These are phyloP conservation scores for Semaprochilodus insignis DNA, from an alignment of 2,797 vertebrate species.

Conservation along the genomic window DNA sequence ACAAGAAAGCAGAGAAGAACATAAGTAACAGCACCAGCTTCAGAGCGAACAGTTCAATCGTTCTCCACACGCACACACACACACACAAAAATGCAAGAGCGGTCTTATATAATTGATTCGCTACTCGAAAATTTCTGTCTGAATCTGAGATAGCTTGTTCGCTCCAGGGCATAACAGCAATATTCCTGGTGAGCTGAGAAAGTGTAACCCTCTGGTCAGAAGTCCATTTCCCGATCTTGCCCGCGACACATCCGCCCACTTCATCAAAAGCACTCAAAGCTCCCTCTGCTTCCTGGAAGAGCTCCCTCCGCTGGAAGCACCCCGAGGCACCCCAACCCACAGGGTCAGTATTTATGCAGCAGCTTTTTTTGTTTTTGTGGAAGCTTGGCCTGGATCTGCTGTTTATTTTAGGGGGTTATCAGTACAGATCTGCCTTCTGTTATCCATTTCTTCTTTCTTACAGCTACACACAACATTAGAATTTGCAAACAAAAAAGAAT, in stretches of 20 bases:
- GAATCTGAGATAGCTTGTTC: conserved; percentile 12
- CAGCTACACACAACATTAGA: neutral
- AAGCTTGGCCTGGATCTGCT: neutral
- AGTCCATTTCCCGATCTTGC: conserved; percentile 55
- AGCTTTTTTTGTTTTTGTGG: conserved; percentile 21
- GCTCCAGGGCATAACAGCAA: conserved; percentile 37
- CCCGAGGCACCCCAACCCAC: conserved; percentile 30
- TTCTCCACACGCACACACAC: neutral
- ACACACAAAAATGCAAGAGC: neutral
- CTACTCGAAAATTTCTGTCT: conserved; percentile 6
- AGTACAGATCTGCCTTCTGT: neutral
- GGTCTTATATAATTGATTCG: conserved; percentile 33
- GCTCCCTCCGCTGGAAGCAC: conserved; percentile 30
- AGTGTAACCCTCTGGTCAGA: conserved; percentile 50
- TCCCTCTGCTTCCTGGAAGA: conserved; percentile 27
- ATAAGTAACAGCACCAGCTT: neutral
- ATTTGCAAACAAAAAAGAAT: conserved; percentile 10
- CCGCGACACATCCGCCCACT: conserved; percentile 50
- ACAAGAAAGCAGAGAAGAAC: neutral
- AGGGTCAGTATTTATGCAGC: conserved; percentile 25
- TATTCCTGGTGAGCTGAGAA: conserved; percentile 24
- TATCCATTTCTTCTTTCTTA: conserved; percentile 14
- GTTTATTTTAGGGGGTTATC: conserved; percentile 33
- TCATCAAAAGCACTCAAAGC: conserved; percentile 55
- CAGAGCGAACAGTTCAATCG: neutral